These are phyloP conservation scores for Cheilosia impressa DNA, from an alignment of 2,888 invertebrate genomes.

Conservation along the genomic window DNA sequence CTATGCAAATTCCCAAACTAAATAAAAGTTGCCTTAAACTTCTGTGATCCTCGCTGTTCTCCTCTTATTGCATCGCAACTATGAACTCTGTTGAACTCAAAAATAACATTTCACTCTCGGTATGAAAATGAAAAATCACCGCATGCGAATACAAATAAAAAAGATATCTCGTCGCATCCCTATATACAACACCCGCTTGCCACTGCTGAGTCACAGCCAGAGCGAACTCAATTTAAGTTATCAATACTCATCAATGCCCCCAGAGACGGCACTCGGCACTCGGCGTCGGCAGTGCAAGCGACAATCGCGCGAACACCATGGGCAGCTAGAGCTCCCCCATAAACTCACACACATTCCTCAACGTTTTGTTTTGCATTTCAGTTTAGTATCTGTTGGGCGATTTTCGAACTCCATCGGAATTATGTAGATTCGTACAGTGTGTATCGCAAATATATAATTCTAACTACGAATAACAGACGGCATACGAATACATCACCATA, in stretches of 20 bases:
- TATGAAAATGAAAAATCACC: constrained; percentile 20
- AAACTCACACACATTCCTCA: constrained; percentile 29
- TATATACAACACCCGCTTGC: constrained; percentile 7
- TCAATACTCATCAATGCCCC: constrained; percentile 68
- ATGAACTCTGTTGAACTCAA: constrained; percentile 62
- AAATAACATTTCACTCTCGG: constrained; percentile 49
- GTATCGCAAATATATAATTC: constrained; percentile 40
- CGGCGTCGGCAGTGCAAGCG: constrained; percentile 12
- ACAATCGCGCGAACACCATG: constrained; percentile 50
- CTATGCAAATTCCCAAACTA: constrained; percentile 46
- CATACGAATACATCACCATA: constrained; percentile 17
- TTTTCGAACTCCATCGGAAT: constrained; percentile 57
- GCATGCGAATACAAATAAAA: constrained; percentile 44
- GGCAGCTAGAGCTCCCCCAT: constrained; percentile 24
- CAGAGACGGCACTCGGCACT: constrained; percentile 30
- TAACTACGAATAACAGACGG: too few species aligned
- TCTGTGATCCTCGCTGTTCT: neutral
- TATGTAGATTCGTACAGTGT: constrained; percentile 42
- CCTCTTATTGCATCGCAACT: constrained; percentile 41
- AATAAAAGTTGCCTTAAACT: constrained; percentile 56
- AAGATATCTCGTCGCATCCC: constrained; percentile 50
- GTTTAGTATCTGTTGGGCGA: constrained; percentile 39
- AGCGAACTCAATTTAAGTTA: constrained; percentile 71
- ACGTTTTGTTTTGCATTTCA: constrained; percentile 53
- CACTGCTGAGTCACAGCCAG: constrained; percentile 41